phyloP scores from a whole-genome alignment of 2,113 vertebrate species.

The Myotis davidii region DNA sequence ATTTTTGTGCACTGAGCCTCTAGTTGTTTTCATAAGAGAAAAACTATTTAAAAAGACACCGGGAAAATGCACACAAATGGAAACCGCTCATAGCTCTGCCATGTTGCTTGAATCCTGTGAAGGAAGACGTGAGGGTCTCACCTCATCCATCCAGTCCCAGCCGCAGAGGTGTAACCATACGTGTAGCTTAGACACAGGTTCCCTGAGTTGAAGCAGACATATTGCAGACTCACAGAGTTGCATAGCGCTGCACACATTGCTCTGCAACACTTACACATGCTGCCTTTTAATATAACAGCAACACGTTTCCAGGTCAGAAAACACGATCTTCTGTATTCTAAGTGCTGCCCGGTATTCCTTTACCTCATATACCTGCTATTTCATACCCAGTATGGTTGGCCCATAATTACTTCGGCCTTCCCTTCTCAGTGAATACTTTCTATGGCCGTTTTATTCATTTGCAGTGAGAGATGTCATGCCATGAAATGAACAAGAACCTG shows the following conservation, averaged over 20 bases:
- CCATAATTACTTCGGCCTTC: accelerated
- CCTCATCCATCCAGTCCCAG: not conserved
- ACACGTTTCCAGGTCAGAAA: not conserved
- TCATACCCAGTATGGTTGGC: not conserved
- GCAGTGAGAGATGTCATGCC: not conserved
- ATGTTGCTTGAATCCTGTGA: not conserved
- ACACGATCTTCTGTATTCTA: not conserved
- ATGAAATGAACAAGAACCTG: not conserved
- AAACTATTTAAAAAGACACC: not conserved
- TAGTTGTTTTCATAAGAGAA: not conserved
- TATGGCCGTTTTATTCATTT: not conserved
- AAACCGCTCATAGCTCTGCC: not conserved
- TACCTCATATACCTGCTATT: accelerated
- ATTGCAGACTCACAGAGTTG: not conserved
- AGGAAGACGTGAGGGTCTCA: not conserved
- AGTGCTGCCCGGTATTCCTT: too few relatives aligned
- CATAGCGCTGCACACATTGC: accelerated
- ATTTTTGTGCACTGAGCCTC: too few relatives aligned
- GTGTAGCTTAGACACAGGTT: too few relatives aligned
- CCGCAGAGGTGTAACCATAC: accelerated
- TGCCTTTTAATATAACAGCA: not conserved
- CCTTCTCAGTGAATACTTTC: not conserved
- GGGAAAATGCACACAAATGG: not conserved
- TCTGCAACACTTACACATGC: not conserved
- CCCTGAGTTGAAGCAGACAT: not conserved